These are phyloP conservation scores for Neostethus bicornis DNA, from an alignment of 2,797 vertebrate species.

Conservation along the genomic window DNA sequence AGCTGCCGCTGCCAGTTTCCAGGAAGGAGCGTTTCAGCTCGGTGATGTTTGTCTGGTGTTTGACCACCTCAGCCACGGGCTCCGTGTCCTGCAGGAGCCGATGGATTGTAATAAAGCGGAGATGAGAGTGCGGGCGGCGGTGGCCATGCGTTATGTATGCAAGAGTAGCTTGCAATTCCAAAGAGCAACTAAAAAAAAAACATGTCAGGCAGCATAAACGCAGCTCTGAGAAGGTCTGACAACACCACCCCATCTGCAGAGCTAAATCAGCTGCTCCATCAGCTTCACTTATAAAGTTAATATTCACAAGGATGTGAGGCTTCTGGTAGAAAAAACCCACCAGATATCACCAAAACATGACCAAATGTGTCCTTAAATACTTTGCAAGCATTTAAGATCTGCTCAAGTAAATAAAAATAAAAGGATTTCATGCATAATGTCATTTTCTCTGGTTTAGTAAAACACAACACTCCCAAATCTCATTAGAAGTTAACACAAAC, in stretches of 20 bases:
- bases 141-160: constrained; percentile 60
- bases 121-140: constrained; percentile 40
- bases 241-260: not conserved
- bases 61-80: constrained; percentile 87
- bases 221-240: constrained; percentile 27
- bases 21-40: constrained; percentile 97
- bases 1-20: constrained; percentile 81
- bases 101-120: constrained; percentile 70
- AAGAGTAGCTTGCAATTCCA: constrained; percentile 50
- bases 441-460: constrained; percentile 41
- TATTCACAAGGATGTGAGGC: constrained; percentile 19
- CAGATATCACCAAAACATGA: constrained; percentile 22
- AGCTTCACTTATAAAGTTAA: not conserved
- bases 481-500: constrained; percentile 24
- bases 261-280: constrained; percentile 27
- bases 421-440: constrained; percentile 53
- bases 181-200: constrained; percentile 9
- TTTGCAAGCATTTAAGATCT: constrained; percentile 49
- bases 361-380: constrained; percentile 53
- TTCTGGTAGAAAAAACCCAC: constrained; percentile 20
- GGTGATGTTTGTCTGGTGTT: constrained; percentile 93
- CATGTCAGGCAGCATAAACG: constrained; percentile 17
- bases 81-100: constrained; percentile 83
- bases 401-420: constrained; percentile 9
- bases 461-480: constrained; percentile 60